Conservation (phyloP, 2,113 vertebrate species). For the Aegotheles bennettii region DNA sequence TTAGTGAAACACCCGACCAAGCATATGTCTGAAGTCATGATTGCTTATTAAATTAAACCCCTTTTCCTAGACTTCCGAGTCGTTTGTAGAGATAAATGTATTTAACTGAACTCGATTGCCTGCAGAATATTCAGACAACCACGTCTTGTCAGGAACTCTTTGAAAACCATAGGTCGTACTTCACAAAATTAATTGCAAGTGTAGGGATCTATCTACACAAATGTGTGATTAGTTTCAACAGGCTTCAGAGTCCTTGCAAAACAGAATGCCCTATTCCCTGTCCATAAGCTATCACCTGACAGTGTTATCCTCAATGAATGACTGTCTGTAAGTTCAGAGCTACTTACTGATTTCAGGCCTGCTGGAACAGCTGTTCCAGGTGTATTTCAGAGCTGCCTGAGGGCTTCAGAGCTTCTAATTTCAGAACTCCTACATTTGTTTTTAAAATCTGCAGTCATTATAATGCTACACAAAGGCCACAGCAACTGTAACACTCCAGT, state of each 20-base stretch:
- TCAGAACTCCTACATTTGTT: background rate
- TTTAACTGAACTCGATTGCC: conserved; percentile 13
- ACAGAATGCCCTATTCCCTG: background rate
- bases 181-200: background rate
- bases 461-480: background rate
- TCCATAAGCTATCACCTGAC: background rate
- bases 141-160: background rate
- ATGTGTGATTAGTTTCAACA: background rate
- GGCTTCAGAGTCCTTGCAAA: background rate
- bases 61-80: conserved; percentile 42
- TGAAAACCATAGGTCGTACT: background rate
- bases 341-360: background rate
- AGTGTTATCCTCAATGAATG: background rate
- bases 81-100: conserved; percentile 37
- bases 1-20: conserved; percentile 1
- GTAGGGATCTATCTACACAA: background rate
- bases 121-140: background rate
- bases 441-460: background rate
- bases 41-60: conserved; percentile 68
- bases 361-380: background rate
- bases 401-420: background rate
- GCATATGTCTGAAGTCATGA: conserved; percentile 39
- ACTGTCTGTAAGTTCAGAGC: background rate
- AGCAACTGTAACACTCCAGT: background rate
- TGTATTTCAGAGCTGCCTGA: background rate